Evolutionary conservation across 2,113 vertebrate genomes (phyloP), one percentile per base, ranked within the genome.

Genomic region (Gnathonemus longibarbis): DNA sequence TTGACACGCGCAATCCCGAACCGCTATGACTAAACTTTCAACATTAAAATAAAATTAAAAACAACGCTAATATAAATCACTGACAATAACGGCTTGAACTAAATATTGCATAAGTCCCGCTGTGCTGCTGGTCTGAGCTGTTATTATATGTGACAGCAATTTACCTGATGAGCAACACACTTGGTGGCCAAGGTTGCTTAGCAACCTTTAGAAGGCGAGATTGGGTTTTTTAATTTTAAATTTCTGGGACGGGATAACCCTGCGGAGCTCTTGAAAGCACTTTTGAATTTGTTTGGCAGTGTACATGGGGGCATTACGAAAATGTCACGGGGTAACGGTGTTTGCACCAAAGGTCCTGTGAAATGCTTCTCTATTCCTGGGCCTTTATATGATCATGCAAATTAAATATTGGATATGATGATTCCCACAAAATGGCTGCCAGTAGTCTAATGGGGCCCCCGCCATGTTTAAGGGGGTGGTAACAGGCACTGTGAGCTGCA

Each of bases 181-280:
- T 48, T 83, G 35, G 50, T 80, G 42, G 77, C 83, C 9, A 17
- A 31, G 31, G 83, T 90, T 77, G 90, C 91, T 13, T 88, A 89
- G 90, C 91, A 92, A 93, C 91, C n/a, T 15, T 19, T 17, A 88
- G 21, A 15, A 74, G 46, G 8, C 24, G 1, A 70, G 52, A 48
- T 53, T 52, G 39, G 11, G 70, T 35, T 19, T 15, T 42, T n/a
- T 80, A 80, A 80, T 35, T 39, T 80, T 19, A 80, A 42, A 15
- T 7, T 80, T 39, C 35, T 80, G 13, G 35, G 74, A 42, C 5
- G 39, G 74, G 74, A 42, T 17, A 42, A 80, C 35, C 31, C 31
- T 19, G 15, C 39, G 35, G 74, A 42, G 74, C 17, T 39, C 70
- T 39, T 39, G 35, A 39, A 35, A 77, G 31, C 13, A 39, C 35